phyloP scores from a whole-genome alignment of 1,140 invertebrate species.

The Zaprionus vittiger region DNA sequence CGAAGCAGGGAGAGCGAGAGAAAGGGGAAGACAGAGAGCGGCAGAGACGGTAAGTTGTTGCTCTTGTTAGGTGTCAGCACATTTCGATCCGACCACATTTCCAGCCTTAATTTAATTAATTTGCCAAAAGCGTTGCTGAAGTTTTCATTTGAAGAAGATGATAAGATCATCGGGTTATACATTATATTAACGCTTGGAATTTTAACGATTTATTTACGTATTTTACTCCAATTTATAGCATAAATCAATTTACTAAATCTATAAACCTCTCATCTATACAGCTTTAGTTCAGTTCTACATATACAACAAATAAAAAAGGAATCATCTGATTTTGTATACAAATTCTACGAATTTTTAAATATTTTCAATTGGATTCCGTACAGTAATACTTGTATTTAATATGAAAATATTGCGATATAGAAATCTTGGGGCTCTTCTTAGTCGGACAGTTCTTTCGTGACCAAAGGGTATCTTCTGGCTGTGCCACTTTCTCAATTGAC shows the following conservation, averaged over 20 bases:
- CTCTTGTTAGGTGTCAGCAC: slow-evolving; percentile 64
- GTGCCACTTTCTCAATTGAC: neutral
- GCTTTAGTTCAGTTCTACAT: too few relatives aligned
- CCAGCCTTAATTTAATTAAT: slow-evolving; percentile 73
- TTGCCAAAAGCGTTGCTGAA: slow-evolving; percentile 15
- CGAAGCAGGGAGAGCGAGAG: neutral
- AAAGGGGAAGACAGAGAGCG: neutral
- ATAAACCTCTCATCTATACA: too few relatives aligned
- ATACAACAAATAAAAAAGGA: too few relatives aligned
- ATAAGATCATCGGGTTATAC: neutral
- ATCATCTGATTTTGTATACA: too few relatives aligned
- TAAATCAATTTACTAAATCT: too few relatives aligned
- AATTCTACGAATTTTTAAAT: too few relatives aligned
- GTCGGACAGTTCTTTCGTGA: too few relatives aligned
- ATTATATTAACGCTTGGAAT: neutral
- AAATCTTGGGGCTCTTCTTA: too few relatives aligned
- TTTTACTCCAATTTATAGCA: neutral
- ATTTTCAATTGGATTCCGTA: too few relatives aligned
- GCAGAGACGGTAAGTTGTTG: slow-evolving; percentile 32
- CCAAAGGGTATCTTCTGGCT: too few relatives aligned
- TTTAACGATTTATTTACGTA: neutral
- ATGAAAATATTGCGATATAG: too few relatives aligned
- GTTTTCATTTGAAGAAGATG: neutral
- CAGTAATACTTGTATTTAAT: too few relatives aligned
- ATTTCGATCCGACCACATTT: slow-evolving; percentile 65